A percentile compares a stretch with the other conserved stretches of the same genome.
These are phyloP conservation scores for Melanerpes formicivorus DNA, from an alignment of 2,113 vertebrate genomes.

Conservation along the genomic window DNA sequence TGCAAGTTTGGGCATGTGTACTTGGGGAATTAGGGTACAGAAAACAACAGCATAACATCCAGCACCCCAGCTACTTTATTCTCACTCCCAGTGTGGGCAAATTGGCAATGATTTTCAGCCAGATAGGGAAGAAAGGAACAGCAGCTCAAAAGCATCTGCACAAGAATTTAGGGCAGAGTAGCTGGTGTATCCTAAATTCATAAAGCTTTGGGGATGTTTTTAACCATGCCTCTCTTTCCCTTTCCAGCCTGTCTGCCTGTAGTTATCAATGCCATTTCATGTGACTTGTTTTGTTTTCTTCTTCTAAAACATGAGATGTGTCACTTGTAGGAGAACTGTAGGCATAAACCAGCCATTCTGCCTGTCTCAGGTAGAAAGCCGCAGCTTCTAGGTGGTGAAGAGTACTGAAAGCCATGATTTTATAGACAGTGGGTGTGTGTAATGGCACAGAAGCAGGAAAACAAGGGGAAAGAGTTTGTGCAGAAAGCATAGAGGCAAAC, in stretches of 20 bases:
- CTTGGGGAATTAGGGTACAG: neutral
- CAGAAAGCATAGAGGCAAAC: neutral
- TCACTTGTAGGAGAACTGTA: slow-evolving; percentile 1
- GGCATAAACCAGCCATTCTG: neutral
- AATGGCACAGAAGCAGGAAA: slow-evolving; percentile 5
- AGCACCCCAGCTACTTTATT: neutral
- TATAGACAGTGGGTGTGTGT: neutral
- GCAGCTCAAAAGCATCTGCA: neutral
- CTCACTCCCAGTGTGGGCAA: neutral
- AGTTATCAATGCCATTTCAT: neutral
- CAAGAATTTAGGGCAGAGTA: neutral
- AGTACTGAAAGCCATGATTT: neutral
- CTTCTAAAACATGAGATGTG: neutral
- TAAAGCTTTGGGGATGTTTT: neutral
- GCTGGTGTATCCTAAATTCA: neutral
- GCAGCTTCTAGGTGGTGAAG: neutral
- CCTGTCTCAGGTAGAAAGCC: neutral
- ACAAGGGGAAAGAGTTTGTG: neutral
- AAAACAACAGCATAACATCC: neutral
- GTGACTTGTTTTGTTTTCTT: slow-evolving; percentile 11
- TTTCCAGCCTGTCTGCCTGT: neutral
- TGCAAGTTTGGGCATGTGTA: neutral
- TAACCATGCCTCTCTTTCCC: neutral
- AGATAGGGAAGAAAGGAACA: neutral
- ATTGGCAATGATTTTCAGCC: neutral